Evolutionary conservation across 2,113 vertebrate genomes (phyloP), one percentile per base, ranked within the genome.

Genomic region (Rhipidura dahli): DNA sequence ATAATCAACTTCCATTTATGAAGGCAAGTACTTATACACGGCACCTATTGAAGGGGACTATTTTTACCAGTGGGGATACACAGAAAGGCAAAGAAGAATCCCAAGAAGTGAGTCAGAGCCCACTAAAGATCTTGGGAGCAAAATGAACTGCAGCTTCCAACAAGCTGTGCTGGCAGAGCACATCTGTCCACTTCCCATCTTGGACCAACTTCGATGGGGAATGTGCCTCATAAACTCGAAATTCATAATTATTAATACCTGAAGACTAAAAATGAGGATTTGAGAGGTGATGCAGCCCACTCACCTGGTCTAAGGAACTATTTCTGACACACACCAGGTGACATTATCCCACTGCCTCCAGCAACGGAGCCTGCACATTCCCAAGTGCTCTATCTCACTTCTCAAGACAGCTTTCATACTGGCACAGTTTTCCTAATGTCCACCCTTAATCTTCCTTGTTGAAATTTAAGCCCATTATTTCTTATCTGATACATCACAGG

Each of bases 381-480:
- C 61, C 44, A 50, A 63, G 15, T 13, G 47, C 20, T 66, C 57
- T 4, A 15, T n/a, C 87, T 84, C 66, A 28, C 61, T 76, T 66
- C 53, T 33, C 56, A 45, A 76, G 53, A 61, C 6, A 39, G 15
- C 39, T 91, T 88, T 84, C 65, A 61, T 42, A 61, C 13, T 0
- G 2, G 21, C 23, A 73, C 0, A 0, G 23, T 83, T 73, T 73
- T 60, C 50, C 59, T 57, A 21, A 83, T 50, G 45, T 37, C 56
- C 68, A 57, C 37, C 27, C 73, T 89, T 86, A 15, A 95, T 89
- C 72, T 73, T 72, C 72, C 68, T 31, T 63, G 28, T 26, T 83
- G 87, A 81, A 91, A 92, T 35, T 57, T 66, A 87, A 81, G 83
- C 16, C 72, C 47, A 57, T 86, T 70, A 73, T 45, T 94, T 72